A percentile compares a stretch with the other conserved stretches of the same genome.
phyloP scores from a whole-genome alignment of 2,797 vertebrate genomes.

The Xenentodon cancila region DNA sequence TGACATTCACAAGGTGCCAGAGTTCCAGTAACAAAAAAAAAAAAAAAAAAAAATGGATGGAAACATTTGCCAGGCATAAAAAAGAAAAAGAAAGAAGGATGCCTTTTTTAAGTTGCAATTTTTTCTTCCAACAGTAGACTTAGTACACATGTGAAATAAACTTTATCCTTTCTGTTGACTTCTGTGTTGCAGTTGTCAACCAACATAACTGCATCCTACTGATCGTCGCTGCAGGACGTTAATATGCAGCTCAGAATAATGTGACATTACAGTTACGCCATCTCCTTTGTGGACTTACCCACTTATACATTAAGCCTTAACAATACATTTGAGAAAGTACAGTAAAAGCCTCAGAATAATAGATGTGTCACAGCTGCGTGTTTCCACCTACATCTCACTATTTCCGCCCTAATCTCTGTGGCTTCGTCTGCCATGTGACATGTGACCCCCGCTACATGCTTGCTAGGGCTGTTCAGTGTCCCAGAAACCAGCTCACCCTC shows the following conservation, averaged over 20 bases:
- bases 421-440: slow-evolving; percentile 64
- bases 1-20: slow-evolving; percentile 50
- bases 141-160: slow-evolving; percentile 14
- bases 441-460: slow-evolving; percentile 58
- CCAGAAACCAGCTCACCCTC: slow-evolving; percentile 68
- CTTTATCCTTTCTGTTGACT: slow-evolving; percentile 37
- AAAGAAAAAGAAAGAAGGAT: slow-evolving; percentile 43
- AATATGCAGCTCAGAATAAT: background rate
- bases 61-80: slow-evolving; percentile 37
- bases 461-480: slow-evolving; percentile 57
- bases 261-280: slow-evolving; percentile 8
- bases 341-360: slow-evolving; percentile 25
- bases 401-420: slow-evolving; percentile 49
- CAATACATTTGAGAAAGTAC: slow-evolving; percentile 6
- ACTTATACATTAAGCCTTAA: slow-evolving; percentile 2
- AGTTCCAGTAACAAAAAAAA: slow-evolving; percentile 28
- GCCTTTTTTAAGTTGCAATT: slow-evolving; percentile 31
- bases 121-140: slow-evolving; percentile 21
- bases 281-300: background rate
- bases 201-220: slow-evolving; percentile 21
- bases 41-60: slow-evolving; percentile 12
- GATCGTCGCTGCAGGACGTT: slow-evolving; percentile 16
- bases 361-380: slow-evolving; percentile 13
- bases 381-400: slow-evolving; percentile 30
- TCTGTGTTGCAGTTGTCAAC: slow-evolving; percentile 22